Conservation (phyloP, 2,113 vertebrate species). For the Trogon surrucura region DNA sequence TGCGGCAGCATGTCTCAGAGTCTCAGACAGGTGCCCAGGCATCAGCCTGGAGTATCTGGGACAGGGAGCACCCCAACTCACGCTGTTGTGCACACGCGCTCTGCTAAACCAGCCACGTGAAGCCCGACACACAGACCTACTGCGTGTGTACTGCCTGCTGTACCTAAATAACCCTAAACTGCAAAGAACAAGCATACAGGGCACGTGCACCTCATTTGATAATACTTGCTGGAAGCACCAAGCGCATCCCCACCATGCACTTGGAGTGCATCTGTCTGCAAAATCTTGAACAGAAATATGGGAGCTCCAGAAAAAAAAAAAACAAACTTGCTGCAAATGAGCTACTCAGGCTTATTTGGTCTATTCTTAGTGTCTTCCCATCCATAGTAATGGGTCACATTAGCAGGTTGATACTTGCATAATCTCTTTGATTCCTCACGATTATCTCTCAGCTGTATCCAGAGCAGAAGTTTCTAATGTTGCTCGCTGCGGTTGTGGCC, state of each 20-base stretch:
- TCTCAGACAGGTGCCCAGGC: background rate
- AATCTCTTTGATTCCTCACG: background rate
- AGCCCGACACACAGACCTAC: background rate
- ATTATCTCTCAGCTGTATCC: background rate
- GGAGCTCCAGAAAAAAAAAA: background rate
- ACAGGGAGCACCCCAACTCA: background rate
- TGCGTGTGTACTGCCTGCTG: rapidly evolving
- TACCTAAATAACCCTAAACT: background rate
- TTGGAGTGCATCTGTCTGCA: background rate
- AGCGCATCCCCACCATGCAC: background rate
- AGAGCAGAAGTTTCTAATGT: background rate
- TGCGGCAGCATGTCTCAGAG: background rate
- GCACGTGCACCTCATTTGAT: background rate
- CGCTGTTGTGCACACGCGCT: background rate
- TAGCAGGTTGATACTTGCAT: background rate
- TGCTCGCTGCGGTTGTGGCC: background rate
- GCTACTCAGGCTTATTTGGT: background rate
- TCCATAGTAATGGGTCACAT: rapidly evolving
- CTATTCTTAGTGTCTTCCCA: background rate
- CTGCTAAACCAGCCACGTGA: background rate
- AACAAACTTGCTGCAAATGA: background rate
- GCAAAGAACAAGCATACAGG: background rate
- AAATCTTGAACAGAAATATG: background rate
- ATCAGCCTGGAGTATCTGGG: background rate
- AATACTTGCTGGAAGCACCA: background rate